Evolutionary conservation across 2,113 vertebrate genomes (phyloP).

Genomic region (Hucho hucho): DNA sequence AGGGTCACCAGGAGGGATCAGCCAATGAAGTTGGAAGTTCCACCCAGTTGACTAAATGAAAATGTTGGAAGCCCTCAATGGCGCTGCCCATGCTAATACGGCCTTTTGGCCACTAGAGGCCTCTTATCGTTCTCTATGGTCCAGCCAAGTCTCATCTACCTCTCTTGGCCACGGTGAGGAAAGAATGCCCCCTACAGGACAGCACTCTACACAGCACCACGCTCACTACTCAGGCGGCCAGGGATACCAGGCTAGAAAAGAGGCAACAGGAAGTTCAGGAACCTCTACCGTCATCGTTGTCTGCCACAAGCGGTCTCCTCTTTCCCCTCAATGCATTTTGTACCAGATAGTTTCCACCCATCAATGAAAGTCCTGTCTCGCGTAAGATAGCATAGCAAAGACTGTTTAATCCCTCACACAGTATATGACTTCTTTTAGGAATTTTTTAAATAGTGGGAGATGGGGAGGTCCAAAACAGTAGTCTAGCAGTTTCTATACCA

Average conservation of each 20-base stretch:
- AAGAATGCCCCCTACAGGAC: slow-evolving; percentile 27
- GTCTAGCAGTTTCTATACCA: slow-evolving; percentile 18
- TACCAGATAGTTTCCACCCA: background rate
- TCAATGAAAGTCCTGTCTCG: background rate
- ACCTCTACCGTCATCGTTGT: background rate
- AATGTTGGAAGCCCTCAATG: too few relatives aligned
- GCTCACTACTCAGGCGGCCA: background rate
- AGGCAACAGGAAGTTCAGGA: background rate
- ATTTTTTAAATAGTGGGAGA: background rate
- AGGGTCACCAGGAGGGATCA: too few relatives aligned
- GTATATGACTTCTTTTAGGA: background rate
- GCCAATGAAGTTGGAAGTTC: too few relatives aligned
- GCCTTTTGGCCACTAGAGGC: background rate
- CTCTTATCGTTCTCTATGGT: too few relatives aligned
- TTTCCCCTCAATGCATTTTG: background rate
- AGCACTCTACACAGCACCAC: background rate
- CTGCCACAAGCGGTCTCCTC: background rate
- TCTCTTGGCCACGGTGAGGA: background rate
- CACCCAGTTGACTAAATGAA: too few relatives aligned
- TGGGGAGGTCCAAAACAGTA: background rate
- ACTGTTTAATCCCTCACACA: background rate
- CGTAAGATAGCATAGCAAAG: background rate
- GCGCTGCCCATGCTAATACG: too few relatives aligned
- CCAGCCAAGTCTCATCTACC: too few relatives aligned
- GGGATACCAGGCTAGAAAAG: background rate